A percentile compares a stretch with the other conserved stretches of the same genome.
phyloP scores from a whole-genome alignment of 2,888 invertebrate species.

The Escarpia spicata region DNA sequence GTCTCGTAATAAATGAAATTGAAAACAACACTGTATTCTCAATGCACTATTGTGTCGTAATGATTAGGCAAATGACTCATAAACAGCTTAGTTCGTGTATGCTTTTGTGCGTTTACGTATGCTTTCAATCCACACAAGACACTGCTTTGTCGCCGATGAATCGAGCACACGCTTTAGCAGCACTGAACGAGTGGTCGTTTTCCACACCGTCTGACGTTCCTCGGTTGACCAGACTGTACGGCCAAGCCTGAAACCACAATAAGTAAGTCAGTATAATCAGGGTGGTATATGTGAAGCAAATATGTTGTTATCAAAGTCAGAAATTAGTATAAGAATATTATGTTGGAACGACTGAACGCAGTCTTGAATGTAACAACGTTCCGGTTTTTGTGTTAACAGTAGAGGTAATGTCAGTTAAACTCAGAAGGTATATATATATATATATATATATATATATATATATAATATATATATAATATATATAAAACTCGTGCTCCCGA shows the following conservation, averaged over 20 bases:
- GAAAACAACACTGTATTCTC: background rate
- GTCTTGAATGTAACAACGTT: too few species aligned
- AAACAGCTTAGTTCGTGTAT: background rate
- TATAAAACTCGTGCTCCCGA: background rate
- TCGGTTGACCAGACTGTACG: background rate
- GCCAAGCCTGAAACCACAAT: background rate
- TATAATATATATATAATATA: too few species aligned
- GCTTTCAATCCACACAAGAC: constrained; percentile 3
- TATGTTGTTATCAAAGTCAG: too few species aligned
- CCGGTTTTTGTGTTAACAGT: too few species aligned
- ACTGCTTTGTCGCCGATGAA: background rate
- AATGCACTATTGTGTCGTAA: background rate
- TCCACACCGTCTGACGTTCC: background rate
- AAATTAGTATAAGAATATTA: too few species aligned
- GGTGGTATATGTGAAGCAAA: background rate
- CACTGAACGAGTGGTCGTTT: background rate
- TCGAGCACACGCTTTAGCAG: background rate
- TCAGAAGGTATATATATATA: too few species aligned
- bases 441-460: too few species aligned
- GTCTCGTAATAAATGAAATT: background rate
- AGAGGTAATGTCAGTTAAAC: too few species aligned
- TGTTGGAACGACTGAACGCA: too few species aligned
- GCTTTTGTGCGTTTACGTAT: background rate
- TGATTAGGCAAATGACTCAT: background rate
- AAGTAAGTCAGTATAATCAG: background rate